phyloP scores from a whole-genome alignment of 2,888 invertebrate genomes.

The Platycheirus albimanus region DNA sequence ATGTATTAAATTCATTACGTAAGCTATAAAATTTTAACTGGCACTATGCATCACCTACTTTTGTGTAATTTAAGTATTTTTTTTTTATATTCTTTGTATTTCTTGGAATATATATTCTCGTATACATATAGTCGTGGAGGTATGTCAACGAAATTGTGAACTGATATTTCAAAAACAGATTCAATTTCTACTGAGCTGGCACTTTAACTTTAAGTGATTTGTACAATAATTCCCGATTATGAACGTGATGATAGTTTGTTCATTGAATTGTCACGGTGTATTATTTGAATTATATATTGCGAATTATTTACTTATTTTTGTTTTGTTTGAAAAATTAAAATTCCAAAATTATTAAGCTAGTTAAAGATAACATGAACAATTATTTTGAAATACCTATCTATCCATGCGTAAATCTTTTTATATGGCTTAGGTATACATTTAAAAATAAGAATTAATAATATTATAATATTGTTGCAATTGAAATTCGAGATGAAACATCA shows the following conservation, averaged over 20 bases:
- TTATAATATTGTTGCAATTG: too few relatives aligned
- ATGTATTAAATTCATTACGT: conserved; percentile 14
- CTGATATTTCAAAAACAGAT: conserved; percentile 29
- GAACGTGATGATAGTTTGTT: conserved; percentile 45
- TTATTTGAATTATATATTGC: not conserved
- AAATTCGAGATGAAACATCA: too few relatives aligned
- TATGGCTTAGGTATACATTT: too few relatives aligned
- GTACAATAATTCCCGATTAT: conserved; percentile 27
- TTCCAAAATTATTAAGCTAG: too few relatives aligned
- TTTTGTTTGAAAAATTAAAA: not conserved
- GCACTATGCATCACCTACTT: conserved; percentile 22
- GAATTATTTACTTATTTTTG: not conserved
- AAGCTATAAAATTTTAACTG: conserved; percentile 21
- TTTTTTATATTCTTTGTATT: conserved; percentile 19
- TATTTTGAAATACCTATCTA: too few relatives aligned
- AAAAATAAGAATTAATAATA: too few relatives aligned
- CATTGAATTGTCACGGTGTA: conserved; percentile 21
- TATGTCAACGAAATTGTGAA: conserved; percentile 23
- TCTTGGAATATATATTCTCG: not conserved
- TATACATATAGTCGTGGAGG: not conserved
- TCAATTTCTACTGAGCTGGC: conserved; percentile 17
- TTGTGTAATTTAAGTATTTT: conserved; percentile 34
- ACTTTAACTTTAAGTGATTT: conserved; percentile 12
- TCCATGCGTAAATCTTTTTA: too few relatives aligned
- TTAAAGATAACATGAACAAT: too few relatives aligned